phyloP scores from a whole-genome alignment of 2,797 vertebrate species.

The Labeo calbasu region DNA sequence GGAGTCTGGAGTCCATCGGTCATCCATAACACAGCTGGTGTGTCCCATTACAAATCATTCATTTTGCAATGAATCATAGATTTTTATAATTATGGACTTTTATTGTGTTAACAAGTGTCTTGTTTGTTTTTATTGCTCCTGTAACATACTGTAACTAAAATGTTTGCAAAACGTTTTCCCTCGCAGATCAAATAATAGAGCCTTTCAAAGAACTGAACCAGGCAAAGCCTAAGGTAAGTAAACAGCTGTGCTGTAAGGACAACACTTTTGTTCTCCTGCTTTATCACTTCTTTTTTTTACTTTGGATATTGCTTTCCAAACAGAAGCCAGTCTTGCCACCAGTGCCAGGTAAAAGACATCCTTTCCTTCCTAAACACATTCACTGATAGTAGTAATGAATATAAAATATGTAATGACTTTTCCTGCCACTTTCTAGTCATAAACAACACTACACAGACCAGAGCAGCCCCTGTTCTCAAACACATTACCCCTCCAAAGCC shows the following conservation, averaged over 20 bases:
- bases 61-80: not conserved
- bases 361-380: not conserved
- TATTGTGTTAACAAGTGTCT: not conserved
- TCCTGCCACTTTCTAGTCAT: conserved; percentile 16
- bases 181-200: conserved; percentile 69
- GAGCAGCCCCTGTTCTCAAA: conserved; percentile 14
- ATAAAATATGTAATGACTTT: not conserved
- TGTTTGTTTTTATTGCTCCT: not conserved
- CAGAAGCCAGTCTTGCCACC: conserved; percentile 45
- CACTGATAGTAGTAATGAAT: conserved; percentile 3
- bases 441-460: conserved; percentile 37
- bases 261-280: not conserved
- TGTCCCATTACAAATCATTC: not conserved
- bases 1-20: conserved; percentile 90
- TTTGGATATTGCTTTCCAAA: conserved; percentile 44
- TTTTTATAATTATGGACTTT: not conserved
- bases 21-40: conserved; percentile 80
- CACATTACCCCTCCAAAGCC: not conserved
- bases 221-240: conserved; percentile 69
- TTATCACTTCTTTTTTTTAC: not conserved
- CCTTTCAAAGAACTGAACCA: conserved; percentile 61
- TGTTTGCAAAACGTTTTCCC: conserved; percentile 38
- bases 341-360: conserved; percentile 38
- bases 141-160: not conserved
- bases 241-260: not conserved